phyloP scores from a whole-genome alignment of 1,140 invertebrate species.

The Drusus annulatus region DNA sequence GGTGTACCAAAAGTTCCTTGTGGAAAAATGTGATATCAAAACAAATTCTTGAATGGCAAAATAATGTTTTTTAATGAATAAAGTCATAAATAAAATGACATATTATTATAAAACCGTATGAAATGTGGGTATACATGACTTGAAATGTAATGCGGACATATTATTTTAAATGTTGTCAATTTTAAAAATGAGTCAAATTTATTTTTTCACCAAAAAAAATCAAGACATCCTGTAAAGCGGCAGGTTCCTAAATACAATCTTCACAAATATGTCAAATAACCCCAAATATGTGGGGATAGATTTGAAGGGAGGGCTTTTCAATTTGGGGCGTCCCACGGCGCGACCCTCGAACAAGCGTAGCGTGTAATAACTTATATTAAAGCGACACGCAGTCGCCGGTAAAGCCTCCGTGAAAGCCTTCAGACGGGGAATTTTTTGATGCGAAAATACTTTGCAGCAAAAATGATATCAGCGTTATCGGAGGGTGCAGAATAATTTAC shows the following conservation, averaged over 20 bases:
- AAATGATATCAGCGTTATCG: slow-evolving; percentile 50
- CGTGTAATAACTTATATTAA: slow-evolving; percentile 42
- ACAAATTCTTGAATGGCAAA: no score
- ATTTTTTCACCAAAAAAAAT: no score
- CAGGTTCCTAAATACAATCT: slow-evolving; percentile 32
- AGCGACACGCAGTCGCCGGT: background rate
- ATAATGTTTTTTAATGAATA: no score
- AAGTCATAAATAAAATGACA: no score
- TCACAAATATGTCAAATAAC: slow-evolving; percentile 37
- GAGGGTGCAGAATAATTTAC: slow-evolving; percentile 6
- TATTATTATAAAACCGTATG: no score
- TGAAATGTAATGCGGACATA: no score
- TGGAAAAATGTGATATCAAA: no score
- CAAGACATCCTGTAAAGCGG: background rate
- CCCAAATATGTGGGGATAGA: slow-evolving; percentile 21
- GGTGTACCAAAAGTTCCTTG: no score
- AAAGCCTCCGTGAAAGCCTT: background rate
- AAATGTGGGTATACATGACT: no score
- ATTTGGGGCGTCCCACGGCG: slow-evolving; percentile 28
- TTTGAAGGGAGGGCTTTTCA: slow-evolving; percentile 26
- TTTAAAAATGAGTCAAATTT: no score
- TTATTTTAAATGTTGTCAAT: no score
- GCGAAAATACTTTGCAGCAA: slow-evolving; percentile 23
- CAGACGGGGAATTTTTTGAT: slow-evolving; percentile 9
- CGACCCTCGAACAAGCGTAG: slow-evolving; percentile 33